phyloP scores from a whole-genome alignment of 2,888 invertebrate species.

The Eupeodes luniger region DNA sequence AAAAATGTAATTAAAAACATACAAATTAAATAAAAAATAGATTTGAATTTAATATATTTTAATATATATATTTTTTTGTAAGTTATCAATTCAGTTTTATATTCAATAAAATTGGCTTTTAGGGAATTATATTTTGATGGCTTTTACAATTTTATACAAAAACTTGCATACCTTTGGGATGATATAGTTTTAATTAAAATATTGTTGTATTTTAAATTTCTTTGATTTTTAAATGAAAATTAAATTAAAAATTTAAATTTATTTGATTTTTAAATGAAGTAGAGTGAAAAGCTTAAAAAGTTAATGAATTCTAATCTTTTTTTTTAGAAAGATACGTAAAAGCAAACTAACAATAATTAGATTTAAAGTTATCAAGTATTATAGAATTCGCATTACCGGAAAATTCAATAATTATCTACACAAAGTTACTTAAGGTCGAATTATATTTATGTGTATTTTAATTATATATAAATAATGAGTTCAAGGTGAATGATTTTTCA shows the following conservation, averaged over 20 bases:
- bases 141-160: background rate
- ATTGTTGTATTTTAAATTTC: background rate
- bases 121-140: background rate
- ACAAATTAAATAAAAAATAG: background rate
- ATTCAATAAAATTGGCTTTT: conserved; percentile 8
- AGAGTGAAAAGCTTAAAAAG: background rate
- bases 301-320: background rate
- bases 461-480: background rate
- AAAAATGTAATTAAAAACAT: background rate
- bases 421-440: no score
- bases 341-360: no score
- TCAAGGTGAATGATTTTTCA: conserved; percentile 16
- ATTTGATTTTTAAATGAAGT: background rate
- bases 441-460: no score
- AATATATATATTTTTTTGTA: background rate
- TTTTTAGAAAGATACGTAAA: no score
- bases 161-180: background rate
- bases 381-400: no score
- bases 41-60: background rate
- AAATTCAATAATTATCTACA: no score
- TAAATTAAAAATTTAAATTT: background rate
- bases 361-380: no score
- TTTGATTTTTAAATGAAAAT: background rate
- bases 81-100: background rate
- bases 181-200: background rate